Base-by-base conservation (phyloP, 64 coral and sea anemone genomes). In the Porites australiensis region DNA sequence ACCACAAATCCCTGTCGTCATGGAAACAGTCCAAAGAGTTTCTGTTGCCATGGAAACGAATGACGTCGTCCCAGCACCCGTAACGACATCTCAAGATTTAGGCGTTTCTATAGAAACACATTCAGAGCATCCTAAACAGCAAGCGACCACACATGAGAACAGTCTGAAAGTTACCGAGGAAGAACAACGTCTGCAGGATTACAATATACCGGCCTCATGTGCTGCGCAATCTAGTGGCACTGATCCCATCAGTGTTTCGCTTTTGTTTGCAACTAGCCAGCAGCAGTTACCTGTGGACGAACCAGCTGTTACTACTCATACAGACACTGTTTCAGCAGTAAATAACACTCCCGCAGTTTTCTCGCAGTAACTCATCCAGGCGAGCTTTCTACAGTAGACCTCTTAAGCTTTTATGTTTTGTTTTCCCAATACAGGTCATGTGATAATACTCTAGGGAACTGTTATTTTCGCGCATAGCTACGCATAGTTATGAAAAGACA, bases 211-310 rank as follows among this genome's bases (percentile, higher is more conserved):
- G 9, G 18, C 62, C 51, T 63, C 62, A 50, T 67, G 61, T 16
- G 9, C 27, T 37, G 27, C 44, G 16, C 44, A 83, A 68, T 19
- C 61, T 37, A 16, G 14, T 47, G 44, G 55, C 16, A 60, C 15
- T 64, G 27, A 67, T 22, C 45, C 63, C 18, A 20, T 83, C 18
- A 64, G 20, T 67, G 45, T 83, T 15, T 13, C 81, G 10, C 81
- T 83, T 51, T 8, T 68, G 61, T 83, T 83, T 83, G 61, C 66
- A 68, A 66, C 48, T 50, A 59, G 47, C 81, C 81, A 83, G 19
- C 81, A 68, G 27, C 27, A 37, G 27, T 37, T 37, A 13, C 12
- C 81, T 13, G 62, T 67, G 45, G 46, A 21, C 2, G 19, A 65
- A 67, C 8, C 81, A 20, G 6, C 81, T 9, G 43, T 45, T 67